Evolutionary conservation across 2,888 invertebrate genomes (phyloP), one percentile per base, ranked within the genome.

Genomic region (Lydus trimaculatus): DNA sequence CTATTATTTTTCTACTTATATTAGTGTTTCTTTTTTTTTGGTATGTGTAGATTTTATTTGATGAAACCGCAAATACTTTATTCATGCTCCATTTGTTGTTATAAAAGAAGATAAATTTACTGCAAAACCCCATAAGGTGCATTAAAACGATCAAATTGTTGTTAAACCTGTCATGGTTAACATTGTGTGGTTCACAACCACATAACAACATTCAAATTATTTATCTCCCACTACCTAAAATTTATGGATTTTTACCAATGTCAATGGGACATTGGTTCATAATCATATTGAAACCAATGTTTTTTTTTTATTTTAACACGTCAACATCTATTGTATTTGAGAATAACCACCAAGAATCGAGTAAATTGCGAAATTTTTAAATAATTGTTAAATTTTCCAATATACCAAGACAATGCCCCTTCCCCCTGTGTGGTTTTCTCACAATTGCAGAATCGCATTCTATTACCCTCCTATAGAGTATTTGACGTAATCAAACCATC

Each of bases 401-500:
- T 1, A 33, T 33, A 33, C 33, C 20, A 48, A 20, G 48, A 20
- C 0, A 9, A 8, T 48, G 3, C 48, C 48, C 48, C n/a, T n/a
- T n/a, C n/a, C 48, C 48, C 4, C 8, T 68, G 63, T 61, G 64
- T 48, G 66, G 66, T 67, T 62, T 58, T 64, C 39, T 48, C 58
- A 33, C 56, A 56, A 56, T n/a, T n/a, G n/a, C 56, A 62, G 66
- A 64, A 64, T 28, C 28, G 61, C 58, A 70, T 70, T 48, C 66
- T 67, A 67, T 70, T 66, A 61, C 66, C 66, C 70, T 64, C 66
- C 70, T 64, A 61, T 33, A 15, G 69, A 39, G 66, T 36, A 17
- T 56, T 69, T 62, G 70, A 67, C 66, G 66, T 64, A 61, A 69
- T 68, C 68, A 58, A 62, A 69, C 64, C 64, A 70, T 70, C 64